Percentiles rank a stretch among this genome's conserved stretches.
Conservation (phyloP, 2,797 vertebrate genomes). For the Thunnus albacares region DNA sequence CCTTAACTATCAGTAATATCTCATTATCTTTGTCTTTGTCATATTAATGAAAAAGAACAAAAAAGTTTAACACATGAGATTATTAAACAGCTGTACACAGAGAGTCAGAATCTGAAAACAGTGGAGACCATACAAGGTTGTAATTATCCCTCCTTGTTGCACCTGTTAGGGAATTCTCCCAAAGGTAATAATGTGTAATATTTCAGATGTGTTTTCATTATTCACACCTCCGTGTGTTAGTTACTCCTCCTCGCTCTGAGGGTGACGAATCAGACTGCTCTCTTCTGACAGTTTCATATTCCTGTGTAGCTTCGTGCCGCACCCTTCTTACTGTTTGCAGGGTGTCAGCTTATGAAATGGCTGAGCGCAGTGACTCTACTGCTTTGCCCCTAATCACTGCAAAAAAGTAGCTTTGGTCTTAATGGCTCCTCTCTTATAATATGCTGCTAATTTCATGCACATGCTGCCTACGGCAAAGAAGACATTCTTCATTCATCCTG, state of each 20-base stretch:
- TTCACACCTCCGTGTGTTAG: conserved; percentile 44
- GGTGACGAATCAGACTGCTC: conserved; percentile 55
- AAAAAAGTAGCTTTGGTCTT: conserved; percentile 57
- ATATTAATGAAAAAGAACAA: conserved; percentile 1
- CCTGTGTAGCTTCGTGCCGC: conserved; percentile 42
- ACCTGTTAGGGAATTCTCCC: conserved; percentile 43
- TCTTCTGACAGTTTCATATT: conserved; percentile 55
- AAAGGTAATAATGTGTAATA: conserved; percentile 55
- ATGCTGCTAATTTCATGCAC: conserved; percentile 68
- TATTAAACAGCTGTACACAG: background rate
- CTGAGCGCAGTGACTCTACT: conserved; percentile 56
- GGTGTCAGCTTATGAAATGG: conserved; percentile 70
- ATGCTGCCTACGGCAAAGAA: conserved; percentile 39
- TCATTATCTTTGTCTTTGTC: conserved; percentile 13
- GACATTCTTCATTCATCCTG: conserved; percentile 45
- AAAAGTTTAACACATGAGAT: conserved; percentile 4
- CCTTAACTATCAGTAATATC: background rate
- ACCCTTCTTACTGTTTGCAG: conserved; percentile 46
- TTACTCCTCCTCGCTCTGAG: conserved; percentile 48
- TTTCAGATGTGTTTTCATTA: conserved; percentile 50
- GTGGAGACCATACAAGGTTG: background rate
- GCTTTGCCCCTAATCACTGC: conserved; percentile 49
- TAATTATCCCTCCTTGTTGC: conserved; percentile 42
- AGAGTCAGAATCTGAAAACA: conserved; percentile 32
- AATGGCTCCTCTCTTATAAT: conserved; percentile 61